Evolutionary conservation across 1,140 invertebrate genomes (phyloP).

Genomic region (Drosophila biarmipes): DNA sequence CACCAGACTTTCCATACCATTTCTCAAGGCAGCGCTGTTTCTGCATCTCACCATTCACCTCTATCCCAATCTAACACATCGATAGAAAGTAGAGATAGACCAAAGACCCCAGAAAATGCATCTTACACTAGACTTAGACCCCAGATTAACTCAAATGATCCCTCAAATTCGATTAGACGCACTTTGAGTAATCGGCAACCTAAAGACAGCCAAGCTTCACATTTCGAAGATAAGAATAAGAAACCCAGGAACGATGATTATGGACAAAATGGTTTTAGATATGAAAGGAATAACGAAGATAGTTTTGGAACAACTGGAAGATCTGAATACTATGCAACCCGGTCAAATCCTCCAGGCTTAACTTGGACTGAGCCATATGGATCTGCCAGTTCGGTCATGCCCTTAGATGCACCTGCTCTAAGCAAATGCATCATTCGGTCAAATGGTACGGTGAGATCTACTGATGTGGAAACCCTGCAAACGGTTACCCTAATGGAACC

Average conservation of each 20-base stretch:
- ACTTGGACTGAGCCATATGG: background rate
- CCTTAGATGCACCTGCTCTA: background rate
- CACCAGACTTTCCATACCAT: too few relatives aligned
- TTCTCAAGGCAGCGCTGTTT: background rate
- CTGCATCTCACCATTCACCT: background rate
- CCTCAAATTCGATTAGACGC: background rate
- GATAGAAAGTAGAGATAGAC: background rate
- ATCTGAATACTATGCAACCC: background rate
- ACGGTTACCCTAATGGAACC: slow-evolving; percentile 27
- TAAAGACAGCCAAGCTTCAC: background rate
- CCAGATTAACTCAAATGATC: background rate
- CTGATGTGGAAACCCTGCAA: slow-evolving; percentile 2
- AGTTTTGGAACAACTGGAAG: background rate
- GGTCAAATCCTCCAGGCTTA: background rate
- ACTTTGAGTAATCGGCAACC: background rate
- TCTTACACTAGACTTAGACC: background rate
- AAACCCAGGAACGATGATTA: background rate
- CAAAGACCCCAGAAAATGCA: background rate
- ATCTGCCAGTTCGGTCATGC: background rate
- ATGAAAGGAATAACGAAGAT: background rate
- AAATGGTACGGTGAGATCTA: background rate
- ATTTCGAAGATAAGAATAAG: background rate
- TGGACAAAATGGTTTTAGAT: background rate
- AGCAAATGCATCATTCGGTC: background rate
- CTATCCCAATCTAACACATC: background rate